Evolutionary conservation across 2,113 vertebrate genomes (phyloP).

Genomic region (Tachuris rubrigastra): DNA sequence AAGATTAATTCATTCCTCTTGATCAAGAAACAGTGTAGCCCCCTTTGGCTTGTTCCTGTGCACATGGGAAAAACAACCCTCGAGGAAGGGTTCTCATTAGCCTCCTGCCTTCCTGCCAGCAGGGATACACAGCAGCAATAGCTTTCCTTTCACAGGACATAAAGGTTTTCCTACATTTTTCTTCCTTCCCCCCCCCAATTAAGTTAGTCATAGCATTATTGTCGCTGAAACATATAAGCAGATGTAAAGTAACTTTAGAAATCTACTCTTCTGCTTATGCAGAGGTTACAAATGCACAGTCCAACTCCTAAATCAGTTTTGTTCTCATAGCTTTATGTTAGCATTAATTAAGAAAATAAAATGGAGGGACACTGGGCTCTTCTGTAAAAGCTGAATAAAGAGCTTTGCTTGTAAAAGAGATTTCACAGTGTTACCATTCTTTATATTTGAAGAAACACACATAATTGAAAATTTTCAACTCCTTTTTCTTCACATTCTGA

Average conservation of each 20-base stretch:
- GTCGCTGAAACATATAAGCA: not conserved
- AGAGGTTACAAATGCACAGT: not conserved
- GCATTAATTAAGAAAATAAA: not conserved
- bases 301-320: not conserved
- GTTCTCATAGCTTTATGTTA: not conserved
- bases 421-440: not conserved
- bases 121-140: not conserved
- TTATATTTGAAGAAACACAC: not conserved
- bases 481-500: not conserved
- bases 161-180: not conserved
- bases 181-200: not conserved
- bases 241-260: not conserved
- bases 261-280: not conserved
- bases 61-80: not conserved
- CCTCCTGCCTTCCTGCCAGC: not conserved
- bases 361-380: not conserved
- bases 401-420: not conserved
- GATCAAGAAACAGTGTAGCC: not conserved
- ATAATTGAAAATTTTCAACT: not conserved
- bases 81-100: not conserved
- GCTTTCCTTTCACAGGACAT: not conserved
- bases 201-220: not conserved
- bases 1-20: not conserved
- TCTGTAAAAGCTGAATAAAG: not conserved
- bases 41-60: not conserved